Base-by-base conservation (phyloP, 2,888 invertebrate species). In the Sarcophaga caerulescens region DNA sequence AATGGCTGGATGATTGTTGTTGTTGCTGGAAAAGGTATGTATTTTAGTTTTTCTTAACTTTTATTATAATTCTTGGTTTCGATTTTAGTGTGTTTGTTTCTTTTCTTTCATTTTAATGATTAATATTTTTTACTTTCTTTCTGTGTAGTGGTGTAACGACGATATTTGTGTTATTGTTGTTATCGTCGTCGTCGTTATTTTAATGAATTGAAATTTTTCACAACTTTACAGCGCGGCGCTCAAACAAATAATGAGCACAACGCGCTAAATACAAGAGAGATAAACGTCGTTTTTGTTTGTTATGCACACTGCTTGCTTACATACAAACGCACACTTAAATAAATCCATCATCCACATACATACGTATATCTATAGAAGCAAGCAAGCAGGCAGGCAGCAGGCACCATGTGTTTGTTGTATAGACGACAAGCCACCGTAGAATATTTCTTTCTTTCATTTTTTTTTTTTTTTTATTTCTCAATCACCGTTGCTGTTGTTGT, bases 151-250 rank as follows among this genome's bases (percentile, higher is more conserved):
- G 75, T 80, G 69, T 80, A 68, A 69, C 75, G 65, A 47, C 74
- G 79, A 14, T n/a, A 14, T 68, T 44, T 44, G 4, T 66, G 4
- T 25, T 63, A 71, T 71, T 73, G 44, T 82, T 65, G 63, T 74
- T 47, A 59, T 68, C 77, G 65, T 78, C 71, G 80, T 76, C 65
- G 69, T 84, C 81, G 74, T 84, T 85, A 73, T 84, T 86, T 86
- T 86, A 86, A 86, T 84, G 86, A 86, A 86, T 84, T 86, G 71
- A 86, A 90, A 81, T 71, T 90, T 90, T 91, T 91, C 91, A 92
- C 92, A 92, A 92, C 92, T 92, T 92, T 91, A 92, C 92, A 91
- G 91, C 92, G 90, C 92, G 91, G 91, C 92, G 91, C 92, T 92
- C 92, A 91, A 91, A 91, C 90, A 91, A 91, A 92, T 91, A 92